These are phyloP conservation scores for Lates japonicus DNA, from an alignment of 2,797 vertebrate species.

Conservation along the genomic window DNA sequence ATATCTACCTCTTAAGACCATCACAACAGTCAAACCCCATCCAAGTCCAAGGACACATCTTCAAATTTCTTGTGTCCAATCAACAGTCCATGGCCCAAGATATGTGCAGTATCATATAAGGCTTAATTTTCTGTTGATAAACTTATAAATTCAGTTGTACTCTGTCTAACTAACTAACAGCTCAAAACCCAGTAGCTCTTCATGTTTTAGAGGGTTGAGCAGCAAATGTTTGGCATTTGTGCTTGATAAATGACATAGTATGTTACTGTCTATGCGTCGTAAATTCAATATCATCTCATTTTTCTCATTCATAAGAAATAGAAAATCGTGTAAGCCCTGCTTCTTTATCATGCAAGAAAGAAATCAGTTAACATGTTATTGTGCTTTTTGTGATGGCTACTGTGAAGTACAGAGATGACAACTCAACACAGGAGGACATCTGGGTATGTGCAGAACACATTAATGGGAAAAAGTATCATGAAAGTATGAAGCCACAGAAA, in stretches of 20 bases:
- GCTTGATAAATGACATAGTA: background rate
- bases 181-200: background rate
- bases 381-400: background rate
- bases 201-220: background rate
- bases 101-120: background rate
- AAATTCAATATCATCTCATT: background rate
- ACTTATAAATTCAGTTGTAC: background rate
- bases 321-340: no score
- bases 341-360: background rate
- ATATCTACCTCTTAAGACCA: no score
- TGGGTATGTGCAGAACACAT: slow-evolving; percentile 59
- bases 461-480: slow-evolving; percentile 24
- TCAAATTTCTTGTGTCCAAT: no score
- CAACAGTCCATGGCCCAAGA: no score
- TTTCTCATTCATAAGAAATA: background rate
- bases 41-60: no score
- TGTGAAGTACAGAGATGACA: background rate
- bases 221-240: background rate
- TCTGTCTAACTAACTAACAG: background rate
- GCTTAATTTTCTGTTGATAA: background rate
- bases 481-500: slow-evolving; percentile 32
- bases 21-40: no score
- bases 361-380: background rate
- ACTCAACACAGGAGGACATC: background rate
- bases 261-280: no score